Percentiles rank a stretch among this genome's conserved stretches.
phyloP scores from a whole-genome alignment of 2,113 vertebrate genomes.

The Myrmophylax atrothorax region DNA sequence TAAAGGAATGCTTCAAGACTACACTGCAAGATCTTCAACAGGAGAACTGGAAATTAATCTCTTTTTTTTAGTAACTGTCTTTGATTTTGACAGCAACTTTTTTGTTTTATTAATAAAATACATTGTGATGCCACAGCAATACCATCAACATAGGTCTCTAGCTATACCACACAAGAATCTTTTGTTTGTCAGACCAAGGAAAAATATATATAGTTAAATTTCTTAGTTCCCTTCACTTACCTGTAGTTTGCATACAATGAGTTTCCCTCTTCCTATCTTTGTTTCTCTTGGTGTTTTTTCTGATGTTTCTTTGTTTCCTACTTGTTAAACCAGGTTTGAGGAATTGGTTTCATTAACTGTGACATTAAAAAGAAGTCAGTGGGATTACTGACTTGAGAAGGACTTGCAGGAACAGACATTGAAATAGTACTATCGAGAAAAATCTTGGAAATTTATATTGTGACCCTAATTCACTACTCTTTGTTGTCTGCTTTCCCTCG shows the following conservation, averaged over 20 bases:
- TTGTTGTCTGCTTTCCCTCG: fast-evolving
- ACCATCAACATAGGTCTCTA: neutral
- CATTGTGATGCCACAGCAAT: neutral
- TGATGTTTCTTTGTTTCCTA: neutral
- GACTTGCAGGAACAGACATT: neutral
- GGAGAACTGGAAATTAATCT: neutral
- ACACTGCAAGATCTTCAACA: neutral
- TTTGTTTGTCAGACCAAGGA: neutral
- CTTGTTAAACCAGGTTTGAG: neutral
- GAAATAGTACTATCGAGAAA: neutral
- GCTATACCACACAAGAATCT: neutral
- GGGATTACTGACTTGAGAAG: neutral
- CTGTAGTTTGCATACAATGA: neutral
- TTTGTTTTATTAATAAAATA: neutral
- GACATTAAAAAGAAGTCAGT: neutral
- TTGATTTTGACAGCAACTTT: neutral
- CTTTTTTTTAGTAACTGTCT: neutral
- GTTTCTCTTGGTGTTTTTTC: neutral
- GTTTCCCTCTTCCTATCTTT: neutral
- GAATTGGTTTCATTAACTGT: neutral
- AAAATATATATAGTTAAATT: neutral
- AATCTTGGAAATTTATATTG: neutral
- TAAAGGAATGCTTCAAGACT: neutral
- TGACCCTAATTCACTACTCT: neutral
- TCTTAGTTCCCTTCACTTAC: neutral